Evolutionary conservation across 2,888 invertebrate genomes (phyloP).

Genomic region (Holacanthella duospinosa): DNA sequence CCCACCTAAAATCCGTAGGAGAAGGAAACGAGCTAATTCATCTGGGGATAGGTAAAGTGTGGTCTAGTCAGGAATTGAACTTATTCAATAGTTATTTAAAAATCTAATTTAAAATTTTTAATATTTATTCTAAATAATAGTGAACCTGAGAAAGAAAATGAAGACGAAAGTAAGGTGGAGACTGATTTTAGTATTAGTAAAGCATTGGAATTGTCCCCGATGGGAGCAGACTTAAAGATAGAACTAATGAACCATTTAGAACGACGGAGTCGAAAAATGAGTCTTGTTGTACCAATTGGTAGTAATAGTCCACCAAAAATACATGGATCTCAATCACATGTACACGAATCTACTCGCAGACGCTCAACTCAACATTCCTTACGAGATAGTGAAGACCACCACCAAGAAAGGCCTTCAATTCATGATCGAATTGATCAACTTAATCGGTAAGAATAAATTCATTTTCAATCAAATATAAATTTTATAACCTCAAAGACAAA

Average conservation of each 20-base stretch:
- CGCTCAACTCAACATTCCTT: constrained; percentile 37
- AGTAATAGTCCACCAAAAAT: not conserved
- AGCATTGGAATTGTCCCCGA: not conserved
- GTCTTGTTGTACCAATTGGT: not conserved
- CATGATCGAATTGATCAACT: constrained; percentile 55
- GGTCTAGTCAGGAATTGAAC: not conserved
- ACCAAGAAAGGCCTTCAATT: constrained; percentile 22
- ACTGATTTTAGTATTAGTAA: constrained; percentile 1
- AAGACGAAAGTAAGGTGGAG: not conserved
- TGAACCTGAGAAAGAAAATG: not conserved
- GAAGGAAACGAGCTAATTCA: constrained; percentile 24
- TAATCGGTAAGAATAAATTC: constrained; percentile 45
- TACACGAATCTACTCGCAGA: constrained; percentile 10
- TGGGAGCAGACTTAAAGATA: not conserved
- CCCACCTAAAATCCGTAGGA: constrained; percentile 42
- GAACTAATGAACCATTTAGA: not conserved
- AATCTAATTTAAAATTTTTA: not conserved
- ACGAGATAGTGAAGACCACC: constrained; percentile 27
- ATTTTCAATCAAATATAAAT: not conserved
- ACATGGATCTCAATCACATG: not conserved
- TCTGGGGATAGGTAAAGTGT: constrained; percentile 21
- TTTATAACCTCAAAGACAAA: too few species aligned
- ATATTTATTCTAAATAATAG: too few species aligned
- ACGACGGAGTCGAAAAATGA: not conserved
- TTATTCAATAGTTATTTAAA: not conserved